A percentile compares a stretch with the other conserved stretches of the same genome.
These are phyloP conservation scores for Paramuricea clavata DNA, from an alignment of 92 coral and sea anemone species.

Conservation along the genomic window DNA sequence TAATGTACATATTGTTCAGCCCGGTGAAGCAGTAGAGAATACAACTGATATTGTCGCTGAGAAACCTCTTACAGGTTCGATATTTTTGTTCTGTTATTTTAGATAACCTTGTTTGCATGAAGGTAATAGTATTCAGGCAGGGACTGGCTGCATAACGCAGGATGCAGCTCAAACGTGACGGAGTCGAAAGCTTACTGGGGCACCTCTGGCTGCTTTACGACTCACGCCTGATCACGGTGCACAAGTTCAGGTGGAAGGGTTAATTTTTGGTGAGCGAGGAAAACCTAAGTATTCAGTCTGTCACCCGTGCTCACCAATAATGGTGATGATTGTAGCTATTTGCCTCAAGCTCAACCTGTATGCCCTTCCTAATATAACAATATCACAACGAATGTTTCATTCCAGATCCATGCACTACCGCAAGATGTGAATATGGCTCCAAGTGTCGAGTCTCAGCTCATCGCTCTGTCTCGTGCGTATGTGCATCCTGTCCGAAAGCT, in stretches of 20 bases:
- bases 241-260: no score
- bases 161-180: no score
- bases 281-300: no score
- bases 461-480: conserved; percentile 38
- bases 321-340: neutral
- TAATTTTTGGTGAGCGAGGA: no score
- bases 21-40: conserved; percentile 12
- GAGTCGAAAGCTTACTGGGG: no score
- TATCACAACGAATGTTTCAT: neutral
- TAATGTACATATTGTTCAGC: neutral
- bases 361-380: neutral
- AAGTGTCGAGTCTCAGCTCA: conserved; percentile 67
- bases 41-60: conserved; percentile 8
- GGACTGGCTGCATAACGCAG: no score
- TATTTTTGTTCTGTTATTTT: neutral
- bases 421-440: conserved; percentile 72
- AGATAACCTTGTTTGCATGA: no score
- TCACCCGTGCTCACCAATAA: no score
- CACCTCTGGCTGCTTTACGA: no score
- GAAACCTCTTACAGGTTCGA: conserved; percentile 27
- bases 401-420: conserved; percentile 83
- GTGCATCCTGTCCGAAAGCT: conserved; percentile 76
- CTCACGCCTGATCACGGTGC: no score
- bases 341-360: no score
- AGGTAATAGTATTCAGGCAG: no score